Evolutionary conservation across 2,113 vertebrate genomes (phyloP), one percentile per base, ranked within the genome.

Genomic region (Ictalurus punctatus): DNA sequence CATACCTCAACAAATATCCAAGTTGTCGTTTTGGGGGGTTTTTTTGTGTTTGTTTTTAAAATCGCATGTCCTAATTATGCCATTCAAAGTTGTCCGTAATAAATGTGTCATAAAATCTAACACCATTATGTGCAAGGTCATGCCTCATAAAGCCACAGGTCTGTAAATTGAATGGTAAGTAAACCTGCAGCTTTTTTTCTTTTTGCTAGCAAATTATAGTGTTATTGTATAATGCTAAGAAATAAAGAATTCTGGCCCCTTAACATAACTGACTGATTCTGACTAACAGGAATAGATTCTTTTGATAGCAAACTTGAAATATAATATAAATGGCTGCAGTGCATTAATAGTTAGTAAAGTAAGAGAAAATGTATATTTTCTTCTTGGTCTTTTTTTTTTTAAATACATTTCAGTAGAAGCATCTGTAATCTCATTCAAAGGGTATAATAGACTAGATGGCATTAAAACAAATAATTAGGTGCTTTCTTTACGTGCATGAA

Each of bases 21-120:
- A 59, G 12, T 27, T 52, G 48, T 52, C 10, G 48, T 34, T 73
- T 40, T 48, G 0, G 6, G 44, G 6, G 44, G 44, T 5, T 7
- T 37, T 6, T 17, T 73, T 63, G 8, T 30, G 48, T 52, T 52
- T 52, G 48, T 52, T 52, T 52, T 52, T 9, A 10, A 10, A 52
- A 52, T 52, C 0, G 2, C 4, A 27, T 21, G 58, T 48, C 27
- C 19, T 65, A 54, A 54, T 80, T 34, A 56, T 67, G 10, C 27
- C 74, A 80, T 56, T 87, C 54, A 48, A 67, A 56, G 5, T 48
- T 65, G 44, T 80, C 86, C 12, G 40, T 79, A 83, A 83, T 59
- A 80, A 16, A 86, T 76, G 67, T 90, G 78, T 86, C 25, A 83
- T 86, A 74, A 69, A 76, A 59, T 76, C n/a, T 59, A 71, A 44